Percentiles rank a stretch among this genome's conserved stretches.
phyloP scores from a whole-genome alignment of 2,113 vertebrate genomes.

The Aphyosemion australe region DNA sequence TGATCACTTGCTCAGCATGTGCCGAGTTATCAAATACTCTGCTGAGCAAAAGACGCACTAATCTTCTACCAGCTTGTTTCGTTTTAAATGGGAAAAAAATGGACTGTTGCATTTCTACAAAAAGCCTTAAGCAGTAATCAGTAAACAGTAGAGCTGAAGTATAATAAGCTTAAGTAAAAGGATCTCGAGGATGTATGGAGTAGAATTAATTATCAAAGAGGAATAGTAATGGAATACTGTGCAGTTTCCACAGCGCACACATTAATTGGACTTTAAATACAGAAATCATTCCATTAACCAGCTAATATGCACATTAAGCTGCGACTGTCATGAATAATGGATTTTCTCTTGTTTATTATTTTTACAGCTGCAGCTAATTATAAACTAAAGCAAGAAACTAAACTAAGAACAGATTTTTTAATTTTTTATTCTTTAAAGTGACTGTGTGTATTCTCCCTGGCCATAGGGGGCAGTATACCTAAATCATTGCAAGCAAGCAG shows the following conservation, averaged over 20 bases:
- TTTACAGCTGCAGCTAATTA: not conserved
- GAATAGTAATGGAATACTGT: not conserved
- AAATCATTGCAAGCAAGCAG: too few species aligned
- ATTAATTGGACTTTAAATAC: not conserved
- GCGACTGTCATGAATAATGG: not conserved
- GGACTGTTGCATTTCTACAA: constrained; percentile 8
- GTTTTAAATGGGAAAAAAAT: not conserved
- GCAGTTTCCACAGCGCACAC: not conserved
- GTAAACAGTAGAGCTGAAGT: not conserved
- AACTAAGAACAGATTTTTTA: too few species aligned
- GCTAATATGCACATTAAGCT: not conserved
- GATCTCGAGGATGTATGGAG: constrained; percentile 9
- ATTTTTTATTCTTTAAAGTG: too few species aligned
- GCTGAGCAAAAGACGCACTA: not conserved
- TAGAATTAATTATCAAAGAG: constrained; percentile 9
- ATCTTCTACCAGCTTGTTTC: constrained; percentile 1
- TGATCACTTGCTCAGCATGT: constrained; percentile 50
- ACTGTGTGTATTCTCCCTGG: too few species aligned
- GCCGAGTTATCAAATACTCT: constrained; percentile 39
- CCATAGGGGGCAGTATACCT: too few species aligned
- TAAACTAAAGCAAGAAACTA: not conserved
- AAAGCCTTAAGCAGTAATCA: not conserved
- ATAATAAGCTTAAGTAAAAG: not conserved
- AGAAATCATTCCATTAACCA: not conserved
- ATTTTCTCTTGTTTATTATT: not conserved